phyloP scores from a whole-genome alignment of 2,797 vertebrate species.

The Antrozous pallidus region DNA sequence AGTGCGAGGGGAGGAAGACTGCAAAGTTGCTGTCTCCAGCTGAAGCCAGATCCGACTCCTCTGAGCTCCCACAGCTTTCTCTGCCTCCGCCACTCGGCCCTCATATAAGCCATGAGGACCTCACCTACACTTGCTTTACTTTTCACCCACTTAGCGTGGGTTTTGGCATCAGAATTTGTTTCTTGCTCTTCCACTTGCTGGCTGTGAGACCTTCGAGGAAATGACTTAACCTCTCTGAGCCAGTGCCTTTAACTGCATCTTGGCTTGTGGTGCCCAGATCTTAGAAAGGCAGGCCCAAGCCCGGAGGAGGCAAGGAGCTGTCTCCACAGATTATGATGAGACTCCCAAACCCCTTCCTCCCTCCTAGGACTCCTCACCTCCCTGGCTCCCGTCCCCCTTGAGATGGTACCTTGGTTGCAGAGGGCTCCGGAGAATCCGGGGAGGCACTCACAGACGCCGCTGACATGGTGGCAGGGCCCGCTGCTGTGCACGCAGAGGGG shows the following conservation, averaged over 20 bases:
- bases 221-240: not conserved
- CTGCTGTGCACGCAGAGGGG: constrained; percentile 95
- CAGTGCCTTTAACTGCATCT: not conserved
- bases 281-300: not conserved
- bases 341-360: not conserved
- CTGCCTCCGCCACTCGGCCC: not conserved
- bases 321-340: not conserved
- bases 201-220: not conserved
- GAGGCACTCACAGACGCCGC: constrained; percentile 94
- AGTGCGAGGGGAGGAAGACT: not conserved
- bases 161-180: not conserved
- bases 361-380: not conserved
- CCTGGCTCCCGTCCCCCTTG: not conserved
- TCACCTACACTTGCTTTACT: not conserved
- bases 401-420: constrained; percentile 95
- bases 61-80: not conserved
- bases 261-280: not conserved
- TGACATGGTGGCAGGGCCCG: constrained; percentile 94
- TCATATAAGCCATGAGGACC: not conserved
- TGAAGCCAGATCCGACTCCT: not conserved
- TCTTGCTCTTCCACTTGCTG: not conserved
- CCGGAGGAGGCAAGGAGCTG: not conserved
- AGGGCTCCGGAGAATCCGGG: constrained; percentile 93
- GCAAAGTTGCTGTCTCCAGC: not conserved
- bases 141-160: not conserved